Evolutionary conservation across 2,797 vertebrate species (phyloP), one percentile per base, ranked within the genome.

Genomic region (Cryptoblepharus egeriae): DNA sequence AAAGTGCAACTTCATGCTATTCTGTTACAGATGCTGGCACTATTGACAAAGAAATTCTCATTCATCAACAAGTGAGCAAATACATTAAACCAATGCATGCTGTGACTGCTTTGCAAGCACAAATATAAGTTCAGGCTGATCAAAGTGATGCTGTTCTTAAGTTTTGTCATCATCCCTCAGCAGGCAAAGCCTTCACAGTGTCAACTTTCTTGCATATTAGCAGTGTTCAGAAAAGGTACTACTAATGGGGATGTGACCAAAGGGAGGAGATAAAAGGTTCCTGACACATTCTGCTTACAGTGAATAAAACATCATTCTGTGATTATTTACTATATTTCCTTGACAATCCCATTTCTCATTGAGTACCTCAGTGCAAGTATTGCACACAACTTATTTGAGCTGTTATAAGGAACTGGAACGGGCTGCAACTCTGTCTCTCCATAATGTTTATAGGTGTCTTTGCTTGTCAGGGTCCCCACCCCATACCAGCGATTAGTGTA

Each of bases 21-120:
- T 82, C 8, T n/a, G 32, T 80, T 84, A 55, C n/a, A 88, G 58
- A 16, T 20, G 32, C 86, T 77, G 42, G 90, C 67, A 81, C 18
- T 74, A 52, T 80, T 87, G 81, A 89, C 79, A 24, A 77, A 84
- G 83, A 87, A 88, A 88, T 70, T 61, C 18, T 61, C 90, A 81
- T 64, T 55, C 35, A 79, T 75, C 88, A 88, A 84, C 63, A 30
- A 88, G 88, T 68, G 81, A 88, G 87, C 42, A 89, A 86, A 70
- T 74, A 85, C 0, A 4, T 75, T 82, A 85, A 57, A 81, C 85
- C 3, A 49, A 15, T 82, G 75, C 6, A 8, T 74, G 63, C 69
- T 83, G 85, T 74, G 49, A 70, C 64, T 58, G 60, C 52, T 80
- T 89, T 71, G 86, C 58, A 85, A 87, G 78, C 18, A 58, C 70